Conservation (phyloP, 2,797 vertebrate genomes). For the Acipenser transmontanus region DNA sequence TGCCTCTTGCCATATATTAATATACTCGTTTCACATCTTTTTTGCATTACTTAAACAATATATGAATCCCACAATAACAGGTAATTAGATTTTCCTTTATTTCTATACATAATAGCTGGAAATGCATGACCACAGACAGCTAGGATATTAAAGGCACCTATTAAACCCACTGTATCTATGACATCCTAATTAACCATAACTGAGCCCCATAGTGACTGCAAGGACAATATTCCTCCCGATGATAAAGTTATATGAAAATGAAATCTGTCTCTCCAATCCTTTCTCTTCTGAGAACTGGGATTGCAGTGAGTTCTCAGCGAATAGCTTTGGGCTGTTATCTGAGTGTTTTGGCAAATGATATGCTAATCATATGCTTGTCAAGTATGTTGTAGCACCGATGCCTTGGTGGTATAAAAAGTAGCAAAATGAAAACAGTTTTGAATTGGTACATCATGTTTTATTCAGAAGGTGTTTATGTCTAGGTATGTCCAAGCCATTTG, state of each 20-base stretch:
- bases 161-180: conserved; percentile 10
- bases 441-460: conserved; percentile 39
- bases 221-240: conserved; percentile 4
- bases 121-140: conserved; percentile 40
- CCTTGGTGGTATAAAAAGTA: conserved; percentile 20
- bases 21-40: conserved; percentile 41
- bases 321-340: conserved; percentile 5
- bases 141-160: conserved; percentile 18
- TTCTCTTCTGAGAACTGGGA: conserved; percentile 6
- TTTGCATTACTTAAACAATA: conserved; percentile 38
- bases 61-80: conserved; percentile 53
- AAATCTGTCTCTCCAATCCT: conserved; percentile 9
- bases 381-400: neutral
- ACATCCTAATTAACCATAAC: conserved; percentile 5
- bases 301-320: neutral
- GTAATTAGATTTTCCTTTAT: conserved; percentile 37
- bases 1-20: too few species aligned
- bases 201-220: conserved; percentile 4
- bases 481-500: conserved; percentile 44
- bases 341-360: neutral
- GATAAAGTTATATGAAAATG: conserved; percentile 10
- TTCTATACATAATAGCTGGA: conserved; percentile 26
- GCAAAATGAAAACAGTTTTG: conserved; percentile 25
- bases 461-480: conserved; percentile 46
- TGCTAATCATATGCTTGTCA: conserved; percentile 7